Conservation (phyloP, 30 jellyfish, hydroid and myxozoan genomes). For the Mastigias papua region DNA sequence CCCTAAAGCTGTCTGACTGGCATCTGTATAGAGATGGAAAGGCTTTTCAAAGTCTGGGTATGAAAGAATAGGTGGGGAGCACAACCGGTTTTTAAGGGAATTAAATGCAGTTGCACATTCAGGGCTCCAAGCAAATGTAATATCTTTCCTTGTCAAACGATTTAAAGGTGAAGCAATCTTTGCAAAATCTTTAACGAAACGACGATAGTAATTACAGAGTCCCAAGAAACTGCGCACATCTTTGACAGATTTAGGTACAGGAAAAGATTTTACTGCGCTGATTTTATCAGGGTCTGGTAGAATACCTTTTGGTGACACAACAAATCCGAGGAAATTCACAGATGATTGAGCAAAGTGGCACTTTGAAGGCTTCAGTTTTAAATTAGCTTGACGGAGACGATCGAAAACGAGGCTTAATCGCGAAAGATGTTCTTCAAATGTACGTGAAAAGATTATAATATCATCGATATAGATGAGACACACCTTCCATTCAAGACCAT, state of each 20-base stretch:
- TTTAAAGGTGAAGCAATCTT: constrained; percentile 69
- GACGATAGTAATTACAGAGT: constrained; percentile 44
- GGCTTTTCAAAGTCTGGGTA: constrained; percentile 50
- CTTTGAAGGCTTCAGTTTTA: constrained; percentile 52
- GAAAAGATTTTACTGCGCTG: constrained; percentile 17
- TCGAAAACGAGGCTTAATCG: constrained; percentile 58
- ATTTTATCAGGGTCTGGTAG: constrained; percentile 61
- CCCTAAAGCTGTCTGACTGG: constrained; percentile 52
- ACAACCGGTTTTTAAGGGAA: neutral
- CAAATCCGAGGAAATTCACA: constrained; percentile 67
- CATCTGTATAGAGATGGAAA: constrained; percentile 55
- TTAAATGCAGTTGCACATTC: constrained; percentile 36
- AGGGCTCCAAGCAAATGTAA: constrained; percentile 34
- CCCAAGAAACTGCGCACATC: constrained; percentile 41
- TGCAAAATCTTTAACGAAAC: constrained; percentile 56
- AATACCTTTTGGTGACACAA: constrained; percentile 54
- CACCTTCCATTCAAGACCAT: constrained; percentile 52
- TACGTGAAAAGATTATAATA: constrained; percentile 48
- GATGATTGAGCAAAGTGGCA: constrained; percentile 24
- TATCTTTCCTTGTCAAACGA: constrained; percentile 35
- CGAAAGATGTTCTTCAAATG: constrained; percentile 49
- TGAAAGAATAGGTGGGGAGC: constrained; percentile 55
- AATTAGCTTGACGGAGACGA: constrained; percentile 35
- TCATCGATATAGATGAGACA: constrained; percentile 68
- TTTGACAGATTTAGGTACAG: constrained; percentile 31